phyloP scores from a whole-genome alignment of 2,797 vertebrate species.

The Phrynocephalus vlangalii region DNA sequence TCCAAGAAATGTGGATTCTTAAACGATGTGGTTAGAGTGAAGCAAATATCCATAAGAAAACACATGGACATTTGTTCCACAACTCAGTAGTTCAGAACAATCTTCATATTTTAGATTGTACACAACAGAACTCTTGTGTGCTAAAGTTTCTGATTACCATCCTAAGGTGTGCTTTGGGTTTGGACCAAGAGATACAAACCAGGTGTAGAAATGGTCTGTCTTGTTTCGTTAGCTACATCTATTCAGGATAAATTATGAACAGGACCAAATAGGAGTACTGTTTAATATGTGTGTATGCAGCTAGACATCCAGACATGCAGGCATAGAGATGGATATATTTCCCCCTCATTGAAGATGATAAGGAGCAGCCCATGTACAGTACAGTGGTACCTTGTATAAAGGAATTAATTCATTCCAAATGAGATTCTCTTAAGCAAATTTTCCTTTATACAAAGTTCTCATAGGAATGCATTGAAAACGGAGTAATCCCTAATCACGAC shows the following conservation, averaged over 20 bases:
- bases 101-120: not conserved
- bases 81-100: not conserved
- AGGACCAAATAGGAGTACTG: slow-evolving; percentile 3
- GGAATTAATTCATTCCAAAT: too few species aligned
- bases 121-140: not conserved
- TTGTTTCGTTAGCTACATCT: not conserved
- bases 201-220: not conserved
- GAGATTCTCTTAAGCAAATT: too few species aligned
- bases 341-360: not conserved
- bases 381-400: too few species aligned
- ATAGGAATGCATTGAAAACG: too few species aligned
- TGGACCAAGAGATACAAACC: not conserved
- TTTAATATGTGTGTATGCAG: too few species aligned
- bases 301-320: too few species aligned
- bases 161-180: not conserved
- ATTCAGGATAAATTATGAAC: not conserved
- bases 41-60: not conserved
- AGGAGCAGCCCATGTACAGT: not conserved
- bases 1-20: slow-evolving; percentile 15
- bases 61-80: not conserved
- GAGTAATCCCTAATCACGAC: too few species aligned
- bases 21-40: not conserved
- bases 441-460: too few species aligned
- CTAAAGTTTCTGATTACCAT: not conserved
- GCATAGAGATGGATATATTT: too few species aligned